Percentiles rank a stretch among this genome's conserved stretches.
phyloP scores from a whole-genome alignment of 2,888 invertebrate genomes.

The Cantharis nigra region DNA sequence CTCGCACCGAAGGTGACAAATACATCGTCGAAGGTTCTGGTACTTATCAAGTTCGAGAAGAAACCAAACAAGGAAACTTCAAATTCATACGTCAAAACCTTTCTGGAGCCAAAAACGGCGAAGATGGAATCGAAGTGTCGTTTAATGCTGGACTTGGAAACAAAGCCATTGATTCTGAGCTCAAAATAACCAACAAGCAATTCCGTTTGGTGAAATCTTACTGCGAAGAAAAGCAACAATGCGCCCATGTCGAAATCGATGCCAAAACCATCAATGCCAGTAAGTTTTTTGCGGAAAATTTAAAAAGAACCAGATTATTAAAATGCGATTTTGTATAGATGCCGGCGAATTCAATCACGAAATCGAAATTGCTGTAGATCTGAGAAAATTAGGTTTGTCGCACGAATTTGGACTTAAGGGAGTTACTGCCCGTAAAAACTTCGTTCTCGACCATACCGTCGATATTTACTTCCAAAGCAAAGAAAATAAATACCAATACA shows the following conservation, averaged over 20 bases:
- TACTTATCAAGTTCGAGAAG: constrained; percentile 69
- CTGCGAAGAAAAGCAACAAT: constrained; percentile 80
- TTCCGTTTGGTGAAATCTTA: constrained; percentile 72
- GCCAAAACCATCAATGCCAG: constrained; percentile 54
- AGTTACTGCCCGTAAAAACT: constrained; percentile 64
- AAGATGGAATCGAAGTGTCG: constrained; percentile 69
- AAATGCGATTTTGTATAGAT: constrained; percentile 49
- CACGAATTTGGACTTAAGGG: constrained; percentile 76
- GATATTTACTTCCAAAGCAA: constrained; percentile 73
- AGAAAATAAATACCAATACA: constrained; percentile 74
- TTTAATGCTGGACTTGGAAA: constrained; percentile 72
- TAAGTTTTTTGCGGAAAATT: constrained; percentile 5
- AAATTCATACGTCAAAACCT: constrained; percentile 71
- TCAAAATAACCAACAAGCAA: constrained; percentile 74
- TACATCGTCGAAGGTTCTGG: constrained; percentile 77
- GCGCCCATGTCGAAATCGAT: constrained; percentile 73
- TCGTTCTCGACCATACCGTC: constrained; percentile 67
- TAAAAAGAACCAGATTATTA: background rate
- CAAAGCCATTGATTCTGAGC: constrained; percentile 71
- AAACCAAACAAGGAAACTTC: constrained; percentile 72
- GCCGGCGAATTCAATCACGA: constrained; percentile 63
- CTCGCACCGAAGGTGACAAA: constrained; percentile 73
- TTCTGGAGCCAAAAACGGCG: constrained; percentile 63
- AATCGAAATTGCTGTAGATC: constrained; percentile 68
- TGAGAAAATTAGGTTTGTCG: constrained; percentile 74